These are phyloP conservation scores for Condylostylus longicornis DNA, from an alignment of 1,140 invertebrate species.

Conservation along the genomic window DNA sequence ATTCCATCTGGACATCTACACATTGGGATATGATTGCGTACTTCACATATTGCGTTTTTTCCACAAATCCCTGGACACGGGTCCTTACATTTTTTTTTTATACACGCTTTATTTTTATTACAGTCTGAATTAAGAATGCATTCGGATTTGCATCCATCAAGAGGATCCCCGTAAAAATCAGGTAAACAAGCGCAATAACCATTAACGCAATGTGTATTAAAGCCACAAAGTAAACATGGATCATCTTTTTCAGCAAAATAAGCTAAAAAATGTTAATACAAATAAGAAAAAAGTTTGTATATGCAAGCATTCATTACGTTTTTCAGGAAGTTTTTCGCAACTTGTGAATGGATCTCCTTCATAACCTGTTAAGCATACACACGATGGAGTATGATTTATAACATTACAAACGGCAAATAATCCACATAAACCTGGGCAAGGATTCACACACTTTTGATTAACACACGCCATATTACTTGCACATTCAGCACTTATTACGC, in stretches of 20 bases:
- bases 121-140: slow-evolving; percentile 73
- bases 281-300: slow-evolving; percentile 28
- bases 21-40: slow-evolving; percentile 59
- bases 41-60: slow-evolving; percentile 57
- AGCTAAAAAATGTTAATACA: slow-evolving; percentile 28
- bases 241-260: slow-evolving; percentile 47
- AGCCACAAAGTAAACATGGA: slow-evolving; percentile 65
- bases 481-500: slow-evolving; percentile 49
- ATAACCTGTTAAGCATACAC: slow-evolving; percentile 48
- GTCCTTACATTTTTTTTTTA: slow-evolving; percentile 65
- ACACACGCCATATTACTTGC: slow-evolving; percentile 44
- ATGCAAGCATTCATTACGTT: slow-evolving; percentile 24
- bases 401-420: slow-evolving; percentile 52
- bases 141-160: slow-evolving; percentile 65
- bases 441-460: slow-evolving; percentile 48
- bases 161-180: slow-evolving; percentile 72
- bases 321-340: slow-evolving; percentile 45
- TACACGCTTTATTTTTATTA: slow-evolving; percentile 51
- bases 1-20: slow-evolving; percentile 59
- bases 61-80: slow-evolving; percentile 66
- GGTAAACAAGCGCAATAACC: slow-evolving; percentile 60
- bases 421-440: slow-evolving; percentile 53
- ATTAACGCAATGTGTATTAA: slow-evolving; percentile 63
- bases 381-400: slow-evolving; percentile 52
- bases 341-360: slow-evolving; percentile 64